These are phyloP conservation scores for Hirtodrosophila histrioides DNA, from an alignment of 2,888 invertebrate species.

Conservation along the genomic window DNA sequence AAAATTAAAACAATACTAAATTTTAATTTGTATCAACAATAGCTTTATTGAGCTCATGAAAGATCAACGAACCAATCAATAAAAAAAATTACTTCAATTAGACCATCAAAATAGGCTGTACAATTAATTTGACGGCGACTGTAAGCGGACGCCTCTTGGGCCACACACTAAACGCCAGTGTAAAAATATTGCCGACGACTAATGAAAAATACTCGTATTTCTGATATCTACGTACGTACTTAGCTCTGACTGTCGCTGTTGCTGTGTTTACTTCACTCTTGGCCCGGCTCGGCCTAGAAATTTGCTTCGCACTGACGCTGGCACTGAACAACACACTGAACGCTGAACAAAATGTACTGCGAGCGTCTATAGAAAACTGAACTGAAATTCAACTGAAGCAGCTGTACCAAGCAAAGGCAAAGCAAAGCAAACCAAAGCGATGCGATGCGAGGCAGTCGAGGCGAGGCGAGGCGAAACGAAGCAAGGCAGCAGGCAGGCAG, in stretches of 20 bases:
- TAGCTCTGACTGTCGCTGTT: constrained; percentile 59
- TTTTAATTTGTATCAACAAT: background rate
- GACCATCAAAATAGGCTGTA: constrained; percentile 15
- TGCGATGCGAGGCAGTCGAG: constrained; percentile 17
- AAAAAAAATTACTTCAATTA: background rate
- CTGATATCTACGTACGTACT: constrained; percentile 68
- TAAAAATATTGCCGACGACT: constrained; percentile 60
- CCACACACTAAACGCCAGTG: constrained; percentile 55
- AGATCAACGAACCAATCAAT: constrained; percentile 7
- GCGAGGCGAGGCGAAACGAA: constrained; percentile 25
- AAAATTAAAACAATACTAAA: constrained; percentile 7
- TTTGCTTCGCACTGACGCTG: constrained; percentile 57
- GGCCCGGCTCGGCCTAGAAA: constrained; percentile 53
- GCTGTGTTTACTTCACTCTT: constrained; percentile 54
- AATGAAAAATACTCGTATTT: constrained; percentile 74
- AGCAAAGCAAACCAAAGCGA: constrained; percentile 47
- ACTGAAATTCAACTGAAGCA: constrained; percentile 81
- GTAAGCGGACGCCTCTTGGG: constrained; percentile 49
- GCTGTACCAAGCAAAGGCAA: constrained; percentile 77
- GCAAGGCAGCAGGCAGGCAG: constrained; percentile 29
- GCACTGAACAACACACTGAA: constrained; percentile 57
- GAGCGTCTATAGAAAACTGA: constrained; percentile 78
- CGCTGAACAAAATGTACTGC: constrained; percentile 77
- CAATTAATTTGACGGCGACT: constrained; percentile 54
- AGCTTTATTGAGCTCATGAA: constrained; percentile 26